Percentiles rank a stretch among this genome's conserved stretches.
Conservation (phyloP, 2,113 vertebrate species). For the Equus przewalskii region DNA sequence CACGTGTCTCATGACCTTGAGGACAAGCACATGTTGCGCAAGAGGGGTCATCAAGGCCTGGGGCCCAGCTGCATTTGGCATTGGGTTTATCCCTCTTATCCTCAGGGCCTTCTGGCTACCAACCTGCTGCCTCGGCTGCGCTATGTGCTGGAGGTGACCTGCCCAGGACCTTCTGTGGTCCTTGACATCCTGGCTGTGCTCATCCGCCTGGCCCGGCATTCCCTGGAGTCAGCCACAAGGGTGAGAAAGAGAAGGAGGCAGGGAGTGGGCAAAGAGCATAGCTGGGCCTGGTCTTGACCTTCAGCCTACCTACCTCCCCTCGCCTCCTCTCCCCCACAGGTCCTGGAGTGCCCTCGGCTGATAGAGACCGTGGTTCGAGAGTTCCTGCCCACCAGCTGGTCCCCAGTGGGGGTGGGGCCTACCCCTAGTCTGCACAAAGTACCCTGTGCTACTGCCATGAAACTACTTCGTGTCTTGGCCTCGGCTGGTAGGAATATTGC, state of each 20-base stretch:
- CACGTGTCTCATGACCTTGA: not conserved
- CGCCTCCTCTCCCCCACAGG: conserved; percentile 84
- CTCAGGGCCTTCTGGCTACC: conserved; percentile 95
- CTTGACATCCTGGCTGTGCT: conserved; percentile 94
- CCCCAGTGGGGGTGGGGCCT: conserved; percentile 73
- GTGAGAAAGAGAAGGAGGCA: not conserved
- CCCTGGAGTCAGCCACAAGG: conserved; percentile 91
- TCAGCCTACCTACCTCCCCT: not conserved
- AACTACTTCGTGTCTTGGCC: conserved; percentile 95
- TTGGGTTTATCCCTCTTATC: not conserved
- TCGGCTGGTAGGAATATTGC: conserved; percentile 93
- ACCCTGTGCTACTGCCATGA: conserved; percentile 93
- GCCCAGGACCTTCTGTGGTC: conserved; percentile 91
- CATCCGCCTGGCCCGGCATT: conserved; percentile 94
- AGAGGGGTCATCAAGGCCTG: not conserved
- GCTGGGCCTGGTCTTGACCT: not conserved
- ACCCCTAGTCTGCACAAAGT: conserved; percentile 90
- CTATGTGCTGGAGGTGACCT: conserved; percentile 95
- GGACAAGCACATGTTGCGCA: not conserved
- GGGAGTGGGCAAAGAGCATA: not conserved
- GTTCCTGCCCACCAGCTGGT: conserved; percentile 95
- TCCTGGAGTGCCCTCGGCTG: conserved; percentile 96
- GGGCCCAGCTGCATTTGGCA: not conserved
- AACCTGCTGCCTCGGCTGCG: conserved; percentile 94
- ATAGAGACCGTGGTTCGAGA: conserved; percentile 93